A percentile compares a stretch with the other conserved stretches of the same genome.
phyloP scores from a whole-genome alignment of 2,797 vertebrate species.

The Morelia viridis region DNA sequence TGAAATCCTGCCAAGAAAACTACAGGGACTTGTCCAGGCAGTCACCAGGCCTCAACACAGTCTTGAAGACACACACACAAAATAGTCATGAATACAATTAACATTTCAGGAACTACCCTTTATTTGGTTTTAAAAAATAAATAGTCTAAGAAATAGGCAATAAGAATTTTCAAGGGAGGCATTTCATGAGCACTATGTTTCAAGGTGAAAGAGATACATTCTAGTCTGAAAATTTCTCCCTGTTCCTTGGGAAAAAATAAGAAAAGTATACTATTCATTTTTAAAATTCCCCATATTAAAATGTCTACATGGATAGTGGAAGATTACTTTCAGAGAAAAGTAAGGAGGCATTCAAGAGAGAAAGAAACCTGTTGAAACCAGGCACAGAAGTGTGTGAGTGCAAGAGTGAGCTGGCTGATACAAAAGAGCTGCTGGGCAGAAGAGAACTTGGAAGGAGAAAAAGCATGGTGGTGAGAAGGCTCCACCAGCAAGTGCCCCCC shows the following conservation, averaged over 20 bases:
- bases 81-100: not conserved
- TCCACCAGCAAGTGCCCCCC: not conserved
- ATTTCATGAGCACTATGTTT: not conserved
- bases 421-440: not conserved
- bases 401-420: not conserved
- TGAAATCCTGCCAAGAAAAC: not conserved
- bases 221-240: not conserved
- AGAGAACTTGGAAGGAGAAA: not conserved
- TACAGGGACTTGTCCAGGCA: not conserved
- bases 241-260: not conserved
- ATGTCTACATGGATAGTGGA: not conserved
- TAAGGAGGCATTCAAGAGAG: not conserved
- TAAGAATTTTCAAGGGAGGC: not conserved
- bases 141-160: not conserved
- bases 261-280: not conserved
- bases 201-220: not conserved
- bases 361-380: not conserved
- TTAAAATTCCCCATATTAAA: not conserved
- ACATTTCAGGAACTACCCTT: constrained; percentile 12
- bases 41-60: not conserved
- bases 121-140: not conserved
- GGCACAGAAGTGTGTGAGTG: not conserved
- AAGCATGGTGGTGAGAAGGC: not conserved
- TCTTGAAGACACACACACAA: not conserved
- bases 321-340: not conserved